Evolutionary conservation across 2,888 invertebrate genomes (phyloP).

Genomic region (Patella caerulea): DNA sequence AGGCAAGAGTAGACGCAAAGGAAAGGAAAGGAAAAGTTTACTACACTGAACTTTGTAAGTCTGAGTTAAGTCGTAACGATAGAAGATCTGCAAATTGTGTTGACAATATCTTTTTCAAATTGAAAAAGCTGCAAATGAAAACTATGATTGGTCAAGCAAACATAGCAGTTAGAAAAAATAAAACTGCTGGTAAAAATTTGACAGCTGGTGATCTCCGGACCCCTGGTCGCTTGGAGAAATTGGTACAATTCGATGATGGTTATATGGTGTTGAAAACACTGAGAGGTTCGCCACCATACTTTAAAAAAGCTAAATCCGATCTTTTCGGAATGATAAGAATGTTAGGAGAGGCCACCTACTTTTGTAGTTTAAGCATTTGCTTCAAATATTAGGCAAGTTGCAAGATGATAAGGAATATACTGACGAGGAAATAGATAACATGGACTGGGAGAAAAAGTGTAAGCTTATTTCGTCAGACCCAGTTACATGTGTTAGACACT

Average conservation of each 20-base stretch:
- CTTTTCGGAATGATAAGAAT: constrained; percentile 41
- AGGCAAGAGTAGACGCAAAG: too few species aligned
- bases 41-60: too few species aligned
- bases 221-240: too few species aligned
- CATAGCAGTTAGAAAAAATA: too few species aligned
- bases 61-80: too few species aligned
- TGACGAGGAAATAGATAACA: constrained; percentile 21
- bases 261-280: constrained; percentile 27
- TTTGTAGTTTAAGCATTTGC: constrained; percentile 26
- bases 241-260: constrained; percentile 15
- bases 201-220: too few species aligned
- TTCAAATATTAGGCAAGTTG: neutral
- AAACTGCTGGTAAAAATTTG: too few species aligned
- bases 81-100: too few species aligned
- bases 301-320: constrained; percentile 20
- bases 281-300: constrained; percentile 15
- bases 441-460: constrained; percentile 41
- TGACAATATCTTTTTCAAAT: too few species aligned
- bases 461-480: constrained; percentile 42
- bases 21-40: too few species aligned
- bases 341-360: constrained; percentile 38
- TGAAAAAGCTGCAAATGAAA: too few species aligned
- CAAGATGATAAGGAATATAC: constrained; percentile 31
- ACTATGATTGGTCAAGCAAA: too few species aligned
- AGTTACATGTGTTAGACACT: constrained; percentile 46